These are phyloP conservation scores for Ceratoteleas bidentatus DNA, from an alignment of 1,140 invertebrate species.

Conservation along the genomic window DNA sequence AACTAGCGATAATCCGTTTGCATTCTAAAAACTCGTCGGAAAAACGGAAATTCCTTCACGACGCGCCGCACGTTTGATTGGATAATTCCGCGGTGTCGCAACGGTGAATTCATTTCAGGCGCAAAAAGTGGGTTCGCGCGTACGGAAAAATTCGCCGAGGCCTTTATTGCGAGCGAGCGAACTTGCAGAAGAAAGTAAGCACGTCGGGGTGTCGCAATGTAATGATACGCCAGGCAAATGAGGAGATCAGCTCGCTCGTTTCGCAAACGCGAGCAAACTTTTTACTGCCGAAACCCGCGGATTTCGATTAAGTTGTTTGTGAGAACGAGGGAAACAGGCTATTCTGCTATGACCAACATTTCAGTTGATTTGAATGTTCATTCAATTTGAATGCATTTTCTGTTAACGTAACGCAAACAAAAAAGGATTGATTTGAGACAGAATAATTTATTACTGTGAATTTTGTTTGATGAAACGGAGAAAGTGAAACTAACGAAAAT, in stretches of 20 bases:
- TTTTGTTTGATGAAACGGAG: too few species aligned
- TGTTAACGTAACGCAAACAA: too few species aligned
- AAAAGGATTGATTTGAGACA: too few species aligned
- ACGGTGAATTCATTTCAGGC: background rate
- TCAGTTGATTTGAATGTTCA: too few species aligned
- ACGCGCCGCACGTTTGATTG: background rate
- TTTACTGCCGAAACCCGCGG: background rate
- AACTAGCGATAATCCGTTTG: too few species aligned
- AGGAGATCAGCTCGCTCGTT: slow-evolving; percentile 2
- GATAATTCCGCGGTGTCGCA: background rate
- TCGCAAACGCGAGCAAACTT: slow-evolving; percentile 9
- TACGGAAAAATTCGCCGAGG: slow-evolving; percentile 5
- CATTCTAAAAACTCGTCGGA: too few species aligned
- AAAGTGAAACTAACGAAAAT: too few species aligned
- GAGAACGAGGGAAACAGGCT: too few species aligned
- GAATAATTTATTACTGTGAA: too few species aligned
- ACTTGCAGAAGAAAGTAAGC: slow-evolving; percentile 9
- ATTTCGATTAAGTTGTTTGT: too few species aligned
- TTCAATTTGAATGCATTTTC: too few species aligned
- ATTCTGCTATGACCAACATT: too few species aligned
- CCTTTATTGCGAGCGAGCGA: slow-evolving; percentile 4
- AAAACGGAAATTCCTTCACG: slow-evolving; percentile 1
- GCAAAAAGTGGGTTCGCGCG: slow-evolving; percentile 7
- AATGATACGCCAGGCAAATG: slow-evolving; percentile 12
- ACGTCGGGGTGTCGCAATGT: slow-evolving; percentile 5